Conservation (phyloP, 1,140 invertebrate species). For the Cylas formicarius region DNA sequence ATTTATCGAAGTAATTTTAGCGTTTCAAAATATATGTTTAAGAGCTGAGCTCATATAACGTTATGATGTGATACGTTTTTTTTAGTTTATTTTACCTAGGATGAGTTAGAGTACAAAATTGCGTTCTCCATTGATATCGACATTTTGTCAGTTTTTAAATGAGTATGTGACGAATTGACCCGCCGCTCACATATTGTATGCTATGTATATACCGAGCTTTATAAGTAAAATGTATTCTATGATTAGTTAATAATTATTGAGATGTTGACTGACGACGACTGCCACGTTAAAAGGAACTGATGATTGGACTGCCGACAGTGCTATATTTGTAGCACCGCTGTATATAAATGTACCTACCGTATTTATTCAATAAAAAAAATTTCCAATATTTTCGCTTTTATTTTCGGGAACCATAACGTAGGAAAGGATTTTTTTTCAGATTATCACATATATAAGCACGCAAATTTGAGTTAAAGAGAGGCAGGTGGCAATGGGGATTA, state of each 20-base stretch:
- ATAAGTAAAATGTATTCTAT: constrained; percentile 8
- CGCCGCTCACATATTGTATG: not conserved
- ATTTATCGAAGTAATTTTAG: not conserved
- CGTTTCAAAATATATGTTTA: not conserved
- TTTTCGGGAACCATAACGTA: no score
- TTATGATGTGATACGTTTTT: not conserved
- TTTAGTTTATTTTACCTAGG: not conserved
- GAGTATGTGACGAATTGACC: not conserved
- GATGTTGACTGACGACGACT: constrained; percentile 20
- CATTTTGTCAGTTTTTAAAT: not conserved
- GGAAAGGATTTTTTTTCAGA: no score
- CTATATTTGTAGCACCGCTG: no score
- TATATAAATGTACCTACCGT: no score
- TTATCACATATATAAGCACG: no score
- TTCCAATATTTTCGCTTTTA: no score
- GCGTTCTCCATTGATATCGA: not conserved
- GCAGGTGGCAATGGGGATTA: no score
- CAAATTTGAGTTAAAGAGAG: no score
- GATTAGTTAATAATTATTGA: constrained; percentile 4
- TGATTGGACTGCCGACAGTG: constrained; percentile 13
- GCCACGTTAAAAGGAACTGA: constrained; percentile 20
- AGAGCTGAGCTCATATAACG: not conserved
- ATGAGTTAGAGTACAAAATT: not conserved
- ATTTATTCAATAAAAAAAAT: no score
- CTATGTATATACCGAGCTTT: constrained; percentile 1